Conservation (phyloP, 2,888 invertebrate species). For the Cordilura impudica region DNA sequence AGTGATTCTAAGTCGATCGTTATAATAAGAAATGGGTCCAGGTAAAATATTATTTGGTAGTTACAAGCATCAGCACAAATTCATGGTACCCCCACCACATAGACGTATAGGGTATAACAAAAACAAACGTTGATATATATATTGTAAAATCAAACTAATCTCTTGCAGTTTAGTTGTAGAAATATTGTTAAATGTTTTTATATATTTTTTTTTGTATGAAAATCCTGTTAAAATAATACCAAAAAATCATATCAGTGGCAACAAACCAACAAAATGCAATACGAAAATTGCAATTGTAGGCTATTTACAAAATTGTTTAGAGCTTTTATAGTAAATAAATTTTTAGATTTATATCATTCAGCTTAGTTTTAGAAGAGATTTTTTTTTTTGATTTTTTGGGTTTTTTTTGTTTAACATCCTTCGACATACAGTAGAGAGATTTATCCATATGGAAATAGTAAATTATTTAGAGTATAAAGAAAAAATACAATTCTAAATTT, state of each 20-base stretch:
- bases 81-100: too few relatives aligned
- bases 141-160: too few relatives aligned
- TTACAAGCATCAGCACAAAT: too few relatives aligned
- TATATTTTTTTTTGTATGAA: not conserved
- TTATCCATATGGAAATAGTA: constrained; percentile 54
- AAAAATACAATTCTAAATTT: not conserved
- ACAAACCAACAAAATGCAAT: constrained; percentile 9
- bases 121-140: too few relatives aligned
- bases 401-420: constrained; percentile 55
- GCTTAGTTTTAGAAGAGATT: constrained; percentile 26
- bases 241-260: constrained; percentile 25
- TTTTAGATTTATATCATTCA: constrained; percentile 42
- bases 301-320: constrained; percentile 40
- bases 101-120: too few relatives aligned
- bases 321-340: constrained; percentile 54
- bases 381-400: constrained; percentile 17
- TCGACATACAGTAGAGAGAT: constrained; percentile 49
- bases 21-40: too few relatives aligned
- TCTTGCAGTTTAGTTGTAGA: too few relatives aligned
- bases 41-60: too few relatives aligned
- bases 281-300: constrained; percentile 22
- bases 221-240: constrained; percentile 32
- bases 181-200: not conserved
- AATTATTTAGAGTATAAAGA: constrained; percentile 47
- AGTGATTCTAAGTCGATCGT: too few relatives aligned